Evolutionary conservation across 2,888 invertebrate species (phyloP), one percentile per base, ranked within the genome.

Genomic region (Prenolepis imparis): DNA sequence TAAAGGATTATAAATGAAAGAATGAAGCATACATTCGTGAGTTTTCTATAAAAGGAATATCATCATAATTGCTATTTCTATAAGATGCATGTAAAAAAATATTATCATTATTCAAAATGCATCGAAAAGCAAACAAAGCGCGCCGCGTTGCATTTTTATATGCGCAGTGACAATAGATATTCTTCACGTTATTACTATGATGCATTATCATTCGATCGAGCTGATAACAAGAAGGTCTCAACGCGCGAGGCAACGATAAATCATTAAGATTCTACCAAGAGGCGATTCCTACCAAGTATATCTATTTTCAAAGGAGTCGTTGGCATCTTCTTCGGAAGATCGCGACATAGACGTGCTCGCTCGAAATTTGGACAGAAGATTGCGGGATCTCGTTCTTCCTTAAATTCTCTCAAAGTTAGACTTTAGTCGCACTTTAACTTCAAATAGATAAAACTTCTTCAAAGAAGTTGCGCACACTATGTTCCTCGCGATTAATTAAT

Each of bases 281-380:
- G 28, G 3, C 55, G 12, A 57, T 67, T 18, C 90, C 57, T 90
- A 92, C 92, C 91, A 61, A 89, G 84, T 39, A 87, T 86, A 73
- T 91, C 91, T 78, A 90, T 85, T 84, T 88, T 91, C 52, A 93
- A 89, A 74, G 92, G 91, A 41, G 89, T 90, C 84, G 92, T 91
- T 86, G 92, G 84, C 92, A 93, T 90, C 63, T 84, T 91, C 67
- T 59, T 84, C 39, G 48, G 75, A 78, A 68, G 48, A 55, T 41
- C 39, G 36, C 61, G 21, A 68, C 83, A 86, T 83, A 82, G 39
- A 75, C 39, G 36, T n/a, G 44, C 82, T 80, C 73, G 12, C 59
- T 78, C 8, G 0, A 18, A 5, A 77, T 18, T 74, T 44, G 32
- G 11, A 41, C 15, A n/a, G 28, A 8, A 59, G 1, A 15, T 52